Conservation (phyloP, 2,797 vertebrate genomes). For the Silurus lanzhouensis region DNA sequence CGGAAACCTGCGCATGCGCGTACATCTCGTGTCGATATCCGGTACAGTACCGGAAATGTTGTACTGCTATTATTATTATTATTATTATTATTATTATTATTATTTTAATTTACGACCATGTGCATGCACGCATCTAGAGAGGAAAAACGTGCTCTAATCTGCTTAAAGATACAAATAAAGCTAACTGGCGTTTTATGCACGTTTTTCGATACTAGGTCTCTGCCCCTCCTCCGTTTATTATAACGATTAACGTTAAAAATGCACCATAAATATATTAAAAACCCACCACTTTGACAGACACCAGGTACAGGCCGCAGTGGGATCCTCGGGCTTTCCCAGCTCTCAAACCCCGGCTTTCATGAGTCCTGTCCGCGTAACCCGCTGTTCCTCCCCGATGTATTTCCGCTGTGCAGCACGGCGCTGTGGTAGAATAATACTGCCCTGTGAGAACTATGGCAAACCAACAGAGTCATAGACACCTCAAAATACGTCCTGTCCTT, state of each 20-base stretch:
- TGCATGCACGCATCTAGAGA: neutral
- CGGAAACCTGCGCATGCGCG: neutral
- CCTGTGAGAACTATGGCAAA: neutral
- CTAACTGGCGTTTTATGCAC: neutral
- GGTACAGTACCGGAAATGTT: slow-evolving; percentile 3
- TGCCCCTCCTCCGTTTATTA: neutral
- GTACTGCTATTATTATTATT: neutral
- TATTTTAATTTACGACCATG: neutral
- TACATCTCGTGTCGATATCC: neutral
- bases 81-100: neutral
- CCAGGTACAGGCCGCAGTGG: slow-evolving; percentile 32
- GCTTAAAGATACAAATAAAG: neutral
- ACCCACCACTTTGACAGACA: neutral
- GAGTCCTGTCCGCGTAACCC: neutral
- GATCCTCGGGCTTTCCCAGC: slow-evolving; percentile 46
- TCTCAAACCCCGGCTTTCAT: neutral
- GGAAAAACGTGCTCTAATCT: neutral
- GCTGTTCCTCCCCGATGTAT: neutral
- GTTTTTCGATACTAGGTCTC: neutral
- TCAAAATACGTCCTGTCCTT: neutral
- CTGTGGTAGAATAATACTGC: neutral
- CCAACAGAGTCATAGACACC: neutral
- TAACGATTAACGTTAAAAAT: neutral
- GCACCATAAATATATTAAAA: neutral
- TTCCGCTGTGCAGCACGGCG: neutral